Conservation (phyloP, 2,888 invertebrate genomes). For the Cephus spinipes region DNA sequence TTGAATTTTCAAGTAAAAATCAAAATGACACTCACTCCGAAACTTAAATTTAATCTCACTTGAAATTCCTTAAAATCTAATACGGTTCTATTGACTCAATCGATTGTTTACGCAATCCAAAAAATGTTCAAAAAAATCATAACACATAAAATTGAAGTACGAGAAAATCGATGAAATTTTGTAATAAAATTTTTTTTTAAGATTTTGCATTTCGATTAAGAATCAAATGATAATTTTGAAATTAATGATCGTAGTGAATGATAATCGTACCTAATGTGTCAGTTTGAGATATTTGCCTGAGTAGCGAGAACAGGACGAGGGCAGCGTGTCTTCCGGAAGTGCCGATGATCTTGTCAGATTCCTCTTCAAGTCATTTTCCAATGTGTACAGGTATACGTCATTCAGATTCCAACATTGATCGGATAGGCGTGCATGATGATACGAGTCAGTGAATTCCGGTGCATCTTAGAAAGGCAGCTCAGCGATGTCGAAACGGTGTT, state of each 20-base stretch:
- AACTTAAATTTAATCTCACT: constrained; percentile 41
- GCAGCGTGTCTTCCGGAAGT: not conserved
- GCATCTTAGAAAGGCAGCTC: not conserved
- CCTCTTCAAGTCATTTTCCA: not conserved
- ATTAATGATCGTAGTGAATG: not conserved
- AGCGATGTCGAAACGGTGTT: not conserved
- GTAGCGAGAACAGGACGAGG: not conserved
- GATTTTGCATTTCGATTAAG: not conserved
- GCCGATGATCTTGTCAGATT: not conserved
- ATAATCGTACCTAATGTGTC: not conserved
- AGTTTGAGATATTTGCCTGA: not conserved
- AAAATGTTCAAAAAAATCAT: not conserved
- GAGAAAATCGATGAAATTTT: not conserved
- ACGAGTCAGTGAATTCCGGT: not conserved
- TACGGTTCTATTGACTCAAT: constrained; percentile 4
- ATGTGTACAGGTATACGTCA: not conserved
- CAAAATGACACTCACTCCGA: constrained; percentile 6
- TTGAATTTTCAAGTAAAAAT: not conserved
- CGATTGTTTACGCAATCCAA: not conserved
- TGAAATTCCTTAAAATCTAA: constrained; percentile 26
- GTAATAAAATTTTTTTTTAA: not conserved
- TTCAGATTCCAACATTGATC: not conserved
- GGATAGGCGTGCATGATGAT: not conserved
- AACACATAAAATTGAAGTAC: not conserved
- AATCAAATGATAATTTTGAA: not conserved